These are phyloP conservation scores for Planococcus citri DNA, from an alignment of 1,140 invertebrate species.

Conservation along the genomic window DNA sequence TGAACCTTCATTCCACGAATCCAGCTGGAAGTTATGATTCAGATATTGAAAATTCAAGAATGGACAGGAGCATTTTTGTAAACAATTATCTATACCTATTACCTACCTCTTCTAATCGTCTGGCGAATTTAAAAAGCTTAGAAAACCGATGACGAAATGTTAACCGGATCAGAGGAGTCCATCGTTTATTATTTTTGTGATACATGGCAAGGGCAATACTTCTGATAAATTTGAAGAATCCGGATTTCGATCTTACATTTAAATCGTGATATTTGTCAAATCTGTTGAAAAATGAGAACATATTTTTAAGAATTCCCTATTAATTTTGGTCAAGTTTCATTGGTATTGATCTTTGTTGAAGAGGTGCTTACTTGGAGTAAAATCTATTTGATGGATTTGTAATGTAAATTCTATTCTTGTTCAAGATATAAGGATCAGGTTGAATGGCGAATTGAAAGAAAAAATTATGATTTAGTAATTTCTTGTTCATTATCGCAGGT, in stretches of 20 bases:
- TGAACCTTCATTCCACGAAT: not conserved
- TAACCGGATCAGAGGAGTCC: not conserved
- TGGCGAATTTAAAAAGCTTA: not conserved
- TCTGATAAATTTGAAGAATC: not conserved
- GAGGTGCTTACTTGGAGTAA: not conserved
- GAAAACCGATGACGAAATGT: not conserved
- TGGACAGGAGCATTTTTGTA: no score
- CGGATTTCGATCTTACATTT: not conserved
- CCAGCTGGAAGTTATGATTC: not conserved
- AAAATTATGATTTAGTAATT: not conserved
- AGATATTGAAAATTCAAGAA: no score
- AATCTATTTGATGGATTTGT: not conserved
- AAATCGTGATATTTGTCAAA: not conserved
- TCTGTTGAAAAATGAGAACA: not conserved
- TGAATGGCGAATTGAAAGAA: not conserved
- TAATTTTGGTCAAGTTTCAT: not conserved
- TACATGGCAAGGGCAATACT: not conserved
- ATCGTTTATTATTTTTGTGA: not conserved
- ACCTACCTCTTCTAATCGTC: not conserved
- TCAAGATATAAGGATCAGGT: not conserved
- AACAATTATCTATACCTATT: not conserved
- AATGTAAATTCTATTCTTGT: not conserved
- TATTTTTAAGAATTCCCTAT: no score
- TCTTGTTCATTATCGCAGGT: not conserved
- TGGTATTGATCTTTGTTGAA: no score